Conservation (phyloP, 2,797 vertebrate species). For the Gastrophryne carolinensis region DNA sequence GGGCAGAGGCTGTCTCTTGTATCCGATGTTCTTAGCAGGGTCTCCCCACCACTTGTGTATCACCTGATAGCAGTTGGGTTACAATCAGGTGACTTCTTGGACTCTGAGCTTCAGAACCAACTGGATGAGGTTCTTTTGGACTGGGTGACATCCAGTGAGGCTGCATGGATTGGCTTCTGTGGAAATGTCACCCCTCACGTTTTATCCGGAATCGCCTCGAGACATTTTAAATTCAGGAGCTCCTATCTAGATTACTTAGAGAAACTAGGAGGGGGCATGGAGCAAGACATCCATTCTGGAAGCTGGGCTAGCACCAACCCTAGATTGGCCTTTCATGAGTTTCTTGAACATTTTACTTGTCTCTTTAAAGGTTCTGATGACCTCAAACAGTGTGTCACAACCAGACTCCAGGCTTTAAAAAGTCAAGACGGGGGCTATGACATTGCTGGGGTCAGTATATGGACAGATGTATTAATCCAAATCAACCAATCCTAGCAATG, state of each 20-base stretch:
- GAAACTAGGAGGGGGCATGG: constrained; percentile 3
- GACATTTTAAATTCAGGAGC: not conserved
- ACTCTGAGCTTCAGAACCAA: too few species aligned
- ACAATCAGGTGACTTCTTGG: not conserved
- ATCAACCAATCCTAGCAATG: not conserved
- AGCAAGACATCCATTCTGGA: not conserved
- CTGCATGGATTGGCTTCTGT: not conserved
- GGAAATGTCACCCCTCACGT: not conserved
- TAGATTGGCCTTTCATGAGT: not conserved
- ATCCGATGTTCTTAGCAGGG: not conserved
- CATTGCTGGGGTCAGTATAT: constrained; percentile 24
- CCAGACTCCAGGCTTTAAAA: constrained; percentile 7
- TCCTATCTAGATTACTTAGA: constrained; percentile 22
- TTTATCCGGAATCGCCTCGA: constrained; percentile 6
- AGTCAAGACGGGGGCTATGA: constrained; percentile 27
- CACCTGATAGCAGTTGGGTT: constrained; percentile 1
- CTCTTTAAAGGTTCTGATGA: constrained; percentile 8
- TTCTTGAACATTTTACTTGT: constrained; percentile 15
- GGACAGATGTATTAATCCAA: constrained; percentile 31
- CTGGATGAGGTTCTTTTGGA: constrained; percentile 20
- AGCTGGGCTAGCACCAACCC: not conserved
- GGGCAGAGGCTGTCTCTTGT: not conserved
- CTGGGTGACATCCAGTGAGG: constrained; percentile 21
- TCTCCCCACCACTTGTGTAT: constrained; percentile 20
- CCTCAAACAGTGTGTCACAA: not conserved